These are phyloP conservation scores for Carassius carassius DNA, from an alignment of 2,113 vertebrate genomes.

Conservation along the genomic window DNA sequence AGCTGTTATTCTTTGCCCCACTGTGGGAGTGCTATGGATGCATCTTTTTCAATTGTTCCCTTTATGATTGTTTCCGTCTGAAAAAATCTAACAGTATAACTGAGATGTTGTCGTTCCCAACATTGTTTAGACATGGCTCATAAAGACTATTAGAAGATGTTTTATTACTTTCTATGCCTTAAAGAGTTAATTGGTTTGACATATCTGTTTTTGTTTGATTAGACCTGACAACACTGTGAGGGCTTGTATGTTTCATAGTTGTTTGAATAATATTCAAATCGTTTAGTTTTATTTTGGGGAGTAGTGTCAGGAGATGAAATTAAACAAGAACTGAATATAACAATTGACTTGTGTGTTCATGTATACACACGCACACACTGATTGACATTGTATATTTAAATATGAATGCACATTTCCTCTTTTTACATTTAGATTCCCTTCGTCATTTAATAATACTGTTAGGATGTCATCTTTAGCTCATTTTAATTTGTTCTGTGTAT, in stretches of 20 bases:
- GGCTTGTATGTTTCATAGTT: constrained; percentile 66
- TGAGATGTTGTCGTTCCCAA: constrained; percentile 56
- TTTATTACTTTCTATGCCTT: constrained; percentile 71
- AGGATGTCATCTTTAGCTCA: no score
- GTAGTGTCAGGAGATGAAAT: constrained; percentile 56
- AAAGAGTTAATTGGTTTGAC: constrained; percentile 63
- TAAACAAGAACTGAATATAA: constrained; percentile 52
- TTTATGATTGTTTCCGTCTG: constrained; percentile 54
- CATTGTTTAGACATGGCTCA: constrained; percentile 56
- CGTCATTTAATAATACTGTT: no score
- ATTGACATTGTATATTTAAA: no score
- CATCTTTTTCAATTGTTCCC: constrained; percentile 47
- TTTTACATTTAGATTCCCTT: no score
- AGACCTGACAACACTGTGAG: constrained; percentile 73
- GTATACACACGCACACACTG: no score
- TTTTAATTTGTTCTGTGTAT: not conserved
- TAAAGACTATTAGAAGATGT: constrained; percentile 54
- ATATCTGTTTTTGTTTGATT: constrained; percentile 61
- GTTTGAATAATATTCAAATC: constrained; percentile 63
- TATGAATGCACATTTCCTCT: no score
- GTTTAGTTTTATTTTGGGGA: constrained; percentile 54
- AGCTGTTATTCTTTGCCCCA: constrained; percentile 43
- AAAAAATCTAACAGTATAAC: constrained; percentile 55
- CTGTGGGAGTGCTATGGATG: constrained; percentile 27
- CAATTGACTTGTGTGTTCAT: not conserved